Evolutionary conservation across 2,888 invertebrate species (phyloP), one percentile per base, ranked within the genome.

Genomic region (Sinotaia quadrata): DNA sequence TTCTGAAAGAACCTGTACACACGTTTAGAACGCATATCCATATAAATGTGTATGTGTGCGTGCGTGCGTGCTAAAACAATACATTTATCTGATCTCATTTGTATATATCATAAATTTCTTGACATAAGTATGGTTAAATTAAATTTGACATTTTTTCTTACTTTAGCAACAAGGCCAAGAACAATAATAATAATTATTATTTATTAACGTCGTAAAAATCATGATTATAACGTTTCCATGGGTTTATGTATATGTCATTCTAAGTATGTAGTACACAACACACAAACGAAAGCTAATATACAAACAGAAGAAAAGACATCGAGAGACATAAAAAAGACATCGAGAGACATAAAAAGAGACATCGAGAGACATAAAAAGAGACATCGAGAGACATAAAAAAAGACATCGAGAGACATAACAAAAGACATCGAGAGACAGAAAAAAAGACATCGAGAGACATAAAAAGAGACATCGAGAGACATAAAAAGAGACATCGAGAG

Each of bases 361-460:
- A 36, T 8, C 2, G 15, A 4, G 24, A 18, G 15, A 36, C 21
- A 27, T 7, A 18, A 15, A 33, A 49, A 24, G 27, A 49, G 41
- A 31, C 10, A 18, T 33, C 60, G 44, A 61, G 18, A 41, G 33
- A 62, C 27, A 56, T 3, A 31, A 18, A 47, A 41, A 56, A 36
- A 44, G 31, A 59, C 47, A 70, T 41, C 59, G 24, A 37, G 44
- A 59, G 54, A 60, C 34, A 52, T 15, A 56, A 44, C 34, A 24
- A 57, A 37, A 61, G 37, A 49, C 52, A 59, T 31, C 36, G 36
- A 56, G 34, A 44, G 29, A 68, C 3, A 31, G 54, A 34, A n/a
- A 49, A 21, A 24, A 31, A 51, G 58, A 31, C 27, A 36, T 34
- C 37, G 59, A 51, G 18, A 57, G 41, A 62, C 58, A 58, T 1